Evolutionary conservation across 2,888 invertebrate genomes (phyloP).

Genomic region (Leptopterna dolabrata): DNA sequence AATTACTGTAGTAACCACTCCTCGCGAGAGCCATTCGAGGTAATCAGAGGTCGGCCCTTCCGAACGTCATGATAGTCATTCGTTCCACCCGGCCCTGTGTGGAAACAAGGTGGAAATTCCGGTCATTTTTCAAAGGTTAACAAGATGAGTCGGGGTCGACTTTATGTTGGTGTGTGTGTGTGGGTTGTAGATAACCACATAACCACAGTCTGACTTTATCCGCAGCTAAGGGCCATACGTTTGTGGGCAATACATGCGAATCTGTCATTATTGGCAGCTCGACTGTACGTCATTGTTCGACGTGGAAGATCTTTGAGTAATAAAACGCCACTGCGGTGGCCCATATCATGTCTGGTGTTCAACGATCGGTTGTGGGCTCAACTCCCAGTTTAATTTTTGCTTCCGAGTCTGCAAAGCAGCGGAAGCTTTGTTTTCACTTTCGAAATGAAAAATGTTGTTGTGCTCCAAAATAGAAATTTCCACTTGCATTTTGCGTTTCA

Average conservation of each 20-base stretch:
- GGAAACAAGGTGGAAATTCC: neutral
- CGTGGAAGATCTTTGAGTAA: neutral
- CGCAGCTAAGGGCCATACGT: neutral
- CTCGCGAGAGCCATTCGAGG: constrained; percentile 15
- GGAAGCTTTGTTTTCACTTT: too few relatives aligned
- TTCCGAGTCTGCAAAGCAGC: too few relatives aligned
- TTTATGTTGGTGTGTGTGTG: neutral
- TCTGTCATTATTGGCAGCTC: neutral
- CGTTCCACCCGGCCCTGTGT: neutral
- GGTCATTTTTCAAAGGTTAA: neutral
- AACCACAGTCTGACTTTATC: neutral
- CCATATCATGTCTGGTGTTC: too few relatives aligned
- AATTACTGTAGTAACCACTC: constrained; percentile 25
- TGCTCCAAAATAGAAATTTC: too few relatives aligned
- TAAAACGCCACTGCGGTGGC: too few relatives aligned
- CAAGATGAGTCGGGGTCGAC: neutral
- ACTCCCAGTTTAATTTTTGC: too few relatives aligned
- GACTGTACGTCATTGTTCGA: neutral
- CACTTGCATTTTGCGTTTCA: too few relatives aligned
- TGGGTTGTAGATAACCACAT: neutral
- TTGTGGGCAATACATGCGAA: neutral
- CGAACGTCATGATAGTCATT: constrained; percentile 21
- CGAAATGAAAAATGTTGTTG: too few relatives aligned
- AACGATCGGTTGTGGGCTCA: too few relatives aligned
- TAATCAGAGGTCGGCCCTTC: constrained; percentile 8